Conservation (phyloP, 2,888 invertebrate genomes). For the Caradrina kadenii region DNA sequence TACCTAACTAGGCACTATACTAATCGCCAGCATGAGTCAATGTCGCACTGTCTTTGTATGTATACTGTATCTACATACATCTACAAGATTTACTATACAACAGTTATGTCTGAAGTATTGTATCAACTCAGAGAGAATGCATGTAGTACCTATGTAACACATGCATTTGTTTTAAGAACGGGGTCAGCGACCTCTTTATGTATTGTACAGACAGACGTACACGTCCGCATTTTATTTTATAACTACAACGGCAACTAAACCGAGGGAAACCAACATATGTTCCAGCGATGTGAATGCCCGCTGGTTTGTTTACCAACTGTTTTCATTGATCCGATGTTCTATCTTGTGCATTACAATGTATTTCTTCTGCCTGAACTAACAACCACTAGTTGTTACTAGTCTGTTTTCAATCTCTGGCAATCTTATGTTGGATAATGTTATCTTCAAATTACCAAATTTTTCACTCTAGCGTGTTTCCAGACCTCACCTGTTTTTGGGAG, state of each 20-base stretch:
- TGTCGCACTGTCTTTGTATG: background rate
- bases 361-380: slow-evolving; percentile 20
- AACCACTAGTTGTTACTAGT: slow-evolving; percentile 28
- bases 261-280: slow-evolving; percentile 75
- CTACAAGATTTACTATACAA: slow-evolving; percentile 24
- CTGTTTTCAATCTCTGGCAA: slow-evolving; percentile 25
- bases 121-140: slow-evolving; percentile 65
- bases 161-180: slow-evolving; percentile 73
- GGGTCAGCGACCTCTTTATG: slow-evolving; percentile 84
- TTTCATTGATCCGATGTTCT: slow-evolving; percentile 64
- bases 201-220: slow-evolving; percentile 81
- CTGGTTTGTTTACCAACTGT: slow-evolving; percentile 74
- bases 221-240: slow-evolving; percentile 85
- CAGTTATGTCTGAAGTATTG: slow-evolving; percentile 50
- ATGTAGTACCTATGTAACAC: slow-evolving; percentile 36
- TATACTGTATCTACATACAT: slow-evolving; percentile 21
- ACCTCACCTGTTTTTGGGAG: background rate
- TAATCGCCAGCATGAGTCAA: slow-evolving; percentile 1
- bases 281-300: slow-evolving; percentile 76
- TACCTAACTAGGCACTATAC: background rate
- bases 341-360: slow-evolving; percentile 34
- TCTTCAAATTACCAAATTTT: slow-evolving; percentile 10
- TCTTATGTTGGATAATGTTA: slow-evolving; percentile 5
- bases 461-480: slow-evolving; percentile 7
- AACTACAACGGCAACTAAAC: slow-evolving; percentile 72